Evolutionary conservation across 2,888 invertebrate genomes (phyloP), one percentile per base, ranked within the genome.

Genomic region (Anoncus sp.): DNA sequence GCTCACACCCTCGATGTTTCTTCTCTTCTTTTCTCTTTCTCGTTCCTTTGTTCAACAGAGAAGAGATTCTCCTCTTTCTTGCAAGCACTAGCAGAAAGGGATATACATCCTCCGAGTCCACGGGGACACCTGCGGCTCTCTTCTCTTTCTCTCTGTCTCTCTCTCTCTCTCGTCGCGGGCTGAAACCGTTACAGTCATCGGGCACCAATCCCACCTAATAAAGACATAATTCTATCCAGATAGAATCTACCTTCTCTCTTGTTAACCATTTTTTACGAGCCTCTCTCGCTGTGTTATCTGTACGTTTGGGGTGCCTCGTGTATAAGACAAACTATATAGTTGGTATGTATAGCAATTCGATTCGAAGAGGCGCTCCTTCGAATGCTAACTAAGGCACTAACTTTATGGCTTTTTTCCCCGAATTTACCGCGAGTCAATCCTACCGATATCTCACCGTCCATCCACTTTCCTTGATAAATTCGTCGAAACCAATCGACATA

Each of bases 211-310:
- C 82, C 83, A 80, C 79, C 87, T 88, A 88, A 88, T 88, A 88
- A 88, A 88, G 88, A 88, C 88, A 88, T 88, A 87, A 88, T 87
- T 88, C 85, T 87, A 85, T 77, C 73, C 35, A 84, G 88, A 88
- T 87, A 87, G 83, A 82, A 87, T 88, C 86, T 86, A 81, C 81
- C 74, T 78, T 72, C 45, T 73, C 79, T 82, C 83, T 80, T 74
- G 82, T 83, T 82, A 82, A 81, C 72, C 72, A 83, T 86, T 85
- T 86, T 62, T 86, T 85, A 87, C 85, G 85, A 84, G 83, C 18
- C 63, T 47, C 51, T 38, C 51, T 59, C 57, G 40, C 55, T 51
- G 43, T 38, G 62, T 59, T 59, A 60, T 65, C 55, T 40, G 40
- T 20, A 62, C 57, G 65, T 73, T 73, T 59, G 72, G 65, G 60